These are phyloP conservation scores for Trachops cirrhosus DNA, from an alignment of 2,797 vertebrate genomes.

Conservation along the genomic window DNA sequence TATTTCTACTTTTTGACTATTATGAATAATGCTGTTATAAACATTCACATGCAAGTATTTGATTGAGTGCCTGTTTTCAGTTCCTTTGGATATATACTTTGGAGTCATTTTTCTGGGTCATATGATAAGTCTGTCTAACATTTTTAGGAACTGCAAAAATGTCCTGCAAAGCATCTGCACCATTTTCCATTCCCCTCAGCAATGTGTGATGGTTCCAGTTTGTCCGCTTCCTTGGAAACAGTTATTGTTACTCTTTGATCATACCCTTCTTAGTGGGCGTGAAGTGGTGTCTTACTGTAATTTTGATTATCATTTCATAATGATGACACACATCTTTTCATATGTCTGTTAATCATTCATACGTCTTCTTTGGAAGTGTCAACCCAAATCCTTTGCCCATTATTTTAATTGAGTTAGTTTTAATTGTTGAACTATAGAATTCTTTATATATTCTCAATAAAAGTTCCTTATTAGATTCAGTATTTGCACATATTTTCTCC, in stretches of 20 bases:
- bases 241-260: neutral
- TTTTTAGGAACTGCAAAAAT: neutral
- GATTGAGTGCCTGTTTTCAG: neutral
- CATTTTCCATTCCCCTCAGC: neutral
- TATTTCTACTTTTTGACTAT: neutral
- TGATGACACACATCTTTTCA: neutral
- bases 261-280: neutral
- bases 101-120: neutral
- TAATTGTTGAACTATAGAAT: neutral
- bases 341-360: neutral
- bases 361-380: neutral
- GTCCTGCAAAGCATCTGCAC: neutral
- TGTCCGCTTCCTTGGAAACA: neutral
- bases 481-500: neutral
- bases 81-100: neutral
- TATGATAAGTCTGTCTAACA: neutral
- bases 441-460: neutral
- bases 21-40: neutral
- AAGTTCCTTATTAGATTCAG: neutral
- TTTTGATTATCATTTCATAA: neutral
- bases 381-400: neutral
- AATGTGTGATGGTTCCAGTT: neutral
- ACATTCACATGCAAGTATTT: neutral
- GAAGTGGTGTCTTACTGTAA: neutral
- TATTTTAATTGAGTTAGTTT: neutral